These are phyloP conservation scores for Tortrix viridana DNA, from an alignment of 2,888 invertebrate species.

Conservation along the genomic window DNA sequence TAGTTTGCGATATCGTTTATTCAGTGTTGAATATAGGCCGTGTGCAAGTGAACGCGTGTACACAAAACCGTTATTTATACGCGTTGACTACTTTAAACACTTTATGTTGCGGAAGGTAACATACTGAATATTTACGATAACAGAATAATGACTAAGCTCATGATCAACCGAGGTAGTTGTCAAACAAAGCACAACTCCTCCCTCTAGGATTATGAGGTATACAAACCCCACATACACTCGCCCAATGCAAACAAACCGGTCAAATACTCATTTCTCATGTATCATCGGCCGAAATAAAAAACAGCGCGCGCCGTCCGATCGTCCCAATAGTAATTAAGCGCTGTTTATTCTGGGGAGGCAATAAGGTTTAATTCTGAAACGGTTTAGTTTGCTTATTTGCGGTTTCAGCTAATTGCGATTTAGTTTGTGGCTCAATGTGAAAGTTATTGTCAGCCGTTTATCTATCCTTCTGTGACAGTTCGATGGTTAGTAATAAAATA, in stretches of 20 bases:
- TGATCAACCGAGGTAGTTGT: no score
- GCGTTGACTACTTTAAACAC: no score
- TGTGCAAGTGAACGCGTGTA: no score
- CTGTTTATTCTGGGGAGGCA: slow-evolving; percentile 45
- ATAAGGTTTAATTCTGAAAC: slow-evolving; percentile 24
- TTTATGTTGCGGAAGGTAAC: no score
- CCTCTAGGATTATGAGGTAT: not conserved
- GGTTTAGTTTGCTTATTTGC: slow-evolving; percentile 32
- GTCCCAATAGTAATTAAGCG: slow-evolving; percentile 50
- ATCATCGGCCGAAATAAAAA: slow-evolving; percentile 37
- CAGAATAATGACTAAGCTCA: no score
- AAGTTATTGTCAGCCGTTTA: slow-evolving; percentile 10
- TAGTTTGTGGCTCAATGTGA: slow-evolving; percentile 13
- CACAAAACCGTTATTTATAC: no score
- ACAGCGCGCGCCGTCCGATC: slow-evolving; percentile 31
- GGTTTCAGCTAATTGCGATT: slow-evolving; percentile 29
- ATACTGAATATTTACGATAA: no score
- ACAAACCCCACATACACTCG: slow-evolving; percentile 7
- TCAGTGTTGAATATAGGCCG: no score
- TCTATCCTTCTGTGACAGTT: not conserved
- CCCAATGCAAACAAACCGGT: slow-evolving; percentile 22
- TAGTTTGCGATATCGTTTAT: no score
- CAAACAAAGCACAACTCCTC: slow-evolving; percentile 3
- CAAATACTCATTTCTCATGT: slow-evolving; percentile 37
- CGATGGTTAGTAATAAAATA: not conserved